A percentile compares a stretch with the other conserved stretches of the same genome.
phyloP scores from a whole-genome alignment of 2,797 vertebrate species.

The Enteromius argenteus region DNA sequence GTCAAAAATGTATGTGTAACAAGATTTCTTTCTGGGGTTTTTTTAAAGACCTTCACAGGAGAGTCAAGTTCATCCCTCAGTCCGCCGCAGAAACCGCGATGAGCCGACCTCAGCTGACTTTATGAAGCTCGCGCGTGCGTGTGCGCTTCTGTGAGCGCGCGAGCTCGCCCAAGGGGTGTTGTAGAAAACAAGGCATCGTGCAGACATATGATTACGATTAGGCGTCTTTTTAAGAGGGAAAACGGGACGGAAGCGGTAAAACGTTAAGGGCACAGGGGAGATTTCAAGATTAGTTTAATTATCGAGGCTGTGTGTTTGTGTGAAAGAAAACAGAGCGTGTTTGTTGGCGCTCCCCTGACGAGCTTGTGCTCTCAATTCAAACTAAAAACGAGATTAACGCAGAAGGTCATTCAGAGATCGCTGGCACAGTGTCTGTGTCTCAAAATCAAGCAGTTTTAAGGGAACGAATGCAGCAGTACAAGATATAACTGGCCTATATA shows the following conservation, averaged over 20 bases:
- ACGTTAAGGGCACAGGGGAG: conserved; percentile 31
- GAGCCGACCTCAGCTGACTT: conserved; percentile 22
- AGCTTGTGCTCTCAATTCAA: conserved; percentile 20
- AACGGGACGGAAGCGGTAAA: conserved; percentile 25
- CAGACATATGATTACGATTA: conserved; percentile 44
- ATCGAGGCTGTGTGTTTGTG: conserved; percentile 23
- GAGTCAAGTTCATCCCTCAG: conserved; percentile 69
- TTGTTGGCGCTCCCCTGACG: conserved; percentile 10
- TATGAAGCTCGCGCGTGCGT: conserved; percentile 71
- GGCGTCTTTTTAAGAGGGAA: conserved; percentile 16
- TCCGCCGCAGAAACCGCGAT: conserved; percentile 63
- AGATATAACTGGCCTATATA: background rate
- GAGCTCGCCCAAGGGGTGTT: background rate
- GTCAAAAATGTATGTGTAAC: background rate
- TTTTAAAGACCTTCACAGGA: conserved; percentile 13
- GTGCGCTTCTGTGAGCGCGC: background rate
- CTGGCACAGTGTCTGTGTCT: background rate
- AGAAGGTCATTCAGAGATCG: conserved; percentile 2
- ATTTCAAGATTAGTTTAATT: background rate
- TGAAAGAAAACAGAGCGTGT: conserved; percentile 8
- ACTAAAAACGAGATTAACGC: background rate
- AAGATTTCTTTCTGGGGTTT: background rate
- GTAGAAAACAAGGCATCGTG: background rate
- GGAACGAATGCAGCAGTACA: background rate
- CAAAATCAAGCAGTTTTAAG: background rate